Conservation (phyloP, 2,113 vertebrate species). For the Corydoras maculifer region DNA sequence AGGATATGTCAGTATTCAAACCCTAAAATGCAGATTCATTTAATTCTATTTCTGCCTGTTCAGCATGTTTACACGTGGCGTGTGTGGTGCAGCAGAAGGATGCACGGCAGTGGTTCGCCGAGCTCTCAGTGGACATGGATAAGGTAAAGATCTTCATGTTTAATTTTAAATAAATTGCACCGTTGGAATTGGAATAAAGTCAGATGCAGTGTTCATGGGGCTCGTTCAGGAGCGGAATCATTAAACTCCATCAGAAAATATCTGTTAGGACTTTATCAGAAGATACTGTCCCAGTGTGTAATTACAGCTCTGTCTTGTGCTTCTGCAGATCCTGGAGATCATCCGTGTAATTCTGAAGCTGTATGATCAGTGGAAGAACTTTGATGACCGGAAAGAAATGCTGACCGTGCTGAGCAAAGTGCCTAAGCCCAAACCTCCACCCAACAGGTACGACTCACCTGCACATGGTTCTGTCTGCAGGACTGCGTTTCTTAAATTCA, state of each 20-base stretch:
- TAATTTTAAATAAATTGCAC: background rate
- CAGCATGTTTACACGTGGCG: conserved; percentile 94
- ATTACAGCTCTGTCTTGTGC: no score
- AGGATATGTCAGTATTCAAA: no score
- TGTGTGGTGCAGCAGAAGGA: conserved; percentile 99
- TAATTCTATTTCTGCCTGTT: background rate
- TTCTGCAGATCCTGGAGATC: conserved; percentile 90
- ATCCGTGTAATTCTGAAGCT: conserved; percentile 97
- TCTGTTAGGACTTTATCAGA: no score
- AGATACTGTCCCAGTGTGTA: no score
- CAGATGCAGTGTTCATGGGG: no score
- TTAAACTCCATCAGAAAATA: no score
- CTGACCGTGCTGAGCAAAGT: conserved; percentile 95
- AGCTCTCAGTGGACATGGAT: conserved; percentile 98
- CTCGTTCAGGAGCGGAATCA: no score
- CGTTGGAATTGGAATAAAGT: no score
- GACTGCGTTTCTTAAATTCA: no score
- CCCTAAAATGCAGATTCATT: no score
- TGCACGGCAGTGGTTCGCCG: conserved; percentile 96
- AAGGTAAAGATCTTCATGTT: conserved; percentile 70
- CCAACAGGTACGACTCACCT: conserved; percentile 77
- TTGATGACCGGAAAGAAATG: conserved; percentile 97
- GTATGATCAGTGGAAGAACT: conserved; percentile 99
- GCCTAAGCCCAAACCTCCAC: conserved; percentile 98
- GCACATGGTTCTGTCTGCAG: background rate